Base-by-base conservation (phyloP, 2,797 vertebrate genomes). In the Typhlichthys eigenmanni region DNA sequence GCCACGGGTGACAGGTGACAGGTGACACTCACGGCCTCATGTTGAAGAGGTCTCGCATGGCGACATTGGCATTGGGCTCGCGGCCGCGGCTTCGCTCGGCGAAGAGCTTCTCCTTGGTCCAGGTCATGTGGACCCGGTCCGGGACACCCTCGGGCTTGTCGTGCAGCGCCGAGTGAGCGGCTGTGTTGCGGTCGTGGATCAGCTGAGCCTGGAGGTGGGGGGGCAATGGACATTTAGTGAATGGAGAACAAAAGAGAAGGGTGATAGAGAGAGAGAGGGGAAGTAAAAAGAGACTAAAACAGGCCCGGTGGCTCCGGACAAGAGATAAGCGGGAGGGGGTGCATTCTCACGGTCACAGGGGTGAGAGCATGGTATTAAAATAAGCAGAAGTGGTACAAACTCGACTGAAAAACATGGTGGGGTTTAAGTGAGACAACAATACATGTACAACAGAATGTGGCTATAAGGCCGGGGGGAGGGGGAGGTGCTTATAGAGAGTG, bases 51-150 rank as follows among this genome's bases (percentile, higher is more conserved):
- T 98, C 97, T 3, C 94, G 93, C 59, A 96, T 93, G 0, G 89
- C 93, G 7, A 95, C 71, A 0, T 58, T 73, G 11, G 89, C 68
- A 2, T 79, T 92, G 4, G 87, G 51, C 48, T 98, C 95, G 60
- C 93, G 95, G 84, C 75, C 92, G 43, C 93, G 95, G 68, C 90
- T 87, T 19, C 95, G 95, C 79, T 98, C 96, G 0, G 89, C 84
- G 5, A 91, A 86, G 60, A 97, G 85, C 80, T 96, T 98, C 67
- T 99, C 97, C 89, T 96, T 98, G 4, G 97, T 98, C 97, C 97
- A 99, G 47, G 97, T 99, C 97, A 99, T 99, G 55, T 99, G 96
- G 43, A 98, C 93, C 55, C 87, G 92, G 16, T 98, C 96, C 0
- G 94, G 93, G 0, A 76, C 69, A 1, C 83, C 47, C 3, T 93